Evolutionary conservation across 2,797 vertebrate genomes (phyloP), one percentile per base, ranked within the genome.

Genomic region (Rhynchotus rufescens): DNA sequence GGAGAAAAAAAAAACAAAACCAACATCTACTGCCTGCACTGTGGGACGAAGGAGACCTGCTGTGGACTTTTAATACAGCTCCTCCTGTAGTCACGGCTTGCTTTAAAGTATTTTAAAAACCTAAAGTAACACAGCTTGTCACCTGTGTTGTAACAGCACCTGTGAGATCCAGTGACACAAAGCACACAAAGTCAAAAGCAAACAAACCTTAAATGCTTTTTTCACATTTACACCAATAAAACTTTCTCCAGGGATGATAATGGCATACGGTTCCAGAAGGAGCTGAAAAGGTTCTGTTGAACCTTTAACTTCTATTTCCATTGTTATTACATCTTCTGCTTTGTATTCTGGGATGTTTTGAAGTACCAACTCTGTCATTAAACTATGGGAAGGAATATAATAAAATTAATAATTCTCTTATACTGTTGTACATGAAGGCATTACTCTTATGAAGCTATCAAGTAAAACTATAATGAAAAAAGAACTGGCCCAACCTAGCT

Each of bases 251-350:
- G 98, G 98, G 74, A 99, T 96, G 25, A 99, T 89, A 66, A 99
- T 76, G 64, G 98, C 98, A 0, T 99, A 99, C 0, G 99, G 99
- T 34, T 99, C 99, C 67, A 99, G 91, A 44, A 99, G 97, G 57
- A 99, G 82, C 64, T 98, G 90, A 96, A 98, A 98, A 1, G 98
- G 98, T 93, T 98, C 98, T 2, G 98, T 97, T 3, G 97, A 97
- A 56, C 99, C 99, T 96, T 99, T 99, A 65, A 98, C 97, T 92
- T 99, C 99, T 51, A 99, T 97, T 94, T 99, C 99, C 97, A 99
- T 94, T 42, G 94, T 98, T 14, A 98, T 98, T 65, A 98, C 97
- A 26, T 98, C 98, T 15, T 95, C 96, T 79, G 91, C 12, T 25
- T 85, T 91, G 84, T 96, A 95, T n/a, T 93, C 10, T 80, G 71